Evolutionary conservation across 2,113 vertebrate species (phyloP), one percentile per base, ranked within the genome.

Genomic region (Festucalex cinctus): DNA sequence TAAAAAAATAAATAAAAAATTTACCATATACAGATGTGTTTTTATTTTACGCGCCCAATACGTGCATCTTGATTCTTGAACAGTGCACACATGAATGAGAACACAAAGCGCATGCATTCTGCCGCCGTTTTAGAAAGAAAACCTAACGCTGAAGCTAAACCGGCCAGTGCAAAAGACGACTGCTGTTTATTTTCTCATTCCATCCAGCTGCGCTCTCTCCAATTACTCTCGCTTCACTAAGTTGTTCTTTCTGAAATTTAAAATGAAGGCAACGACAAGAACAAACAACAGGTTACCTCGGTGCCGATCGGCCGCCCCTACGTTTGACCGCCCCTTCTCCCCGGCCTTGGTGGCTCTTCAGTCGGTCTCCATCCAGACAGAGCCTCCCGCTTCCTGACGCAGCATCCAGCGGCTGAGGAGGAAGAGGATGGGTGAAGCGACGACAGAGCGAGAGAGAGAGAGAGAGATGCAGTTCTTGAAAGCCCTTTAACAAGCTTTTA

Each of bases 251-350:
- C n/a, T 13, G 32, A 37, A 32, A 49, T 28, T 3, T 6, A 32
- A 43, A 62, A 56, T 5, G 5, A 26, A 56, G 12, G 26, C 7
- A 51, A 36, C 19, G n/a, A 22, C 35, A 37, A 37, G 26, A 80
- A 60, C 58, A n/a, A 71, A 88, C 89, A 90, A 90, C 89, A 90
- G 89, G 89, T 90, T 85, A 84, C 85, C 87, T 87, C 57, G 51
- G 43, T 63, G 43, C 32, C 3, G n/a, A n/a, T 41, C 36, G 66
- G 65, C 51, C 39, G 65, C 65, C 36, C 66, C 51, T 32, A 48
- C 20, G 24, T 41, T 19, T 44, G 7, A n/a, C 9, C 24, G 39
- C 26, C 58, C 51, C 64, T 10, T 44, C 62, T 62, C 16, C 28
- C 22, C 56, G 66, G 77, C 81, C 61, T 69, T 60, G 46, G 64